Evolutionary conservation across 1,140 invertebrate genomes (phyloP), one percentile per base, ranked within the genome.

Genomic region (Condylostylus longicornis): DNA sequence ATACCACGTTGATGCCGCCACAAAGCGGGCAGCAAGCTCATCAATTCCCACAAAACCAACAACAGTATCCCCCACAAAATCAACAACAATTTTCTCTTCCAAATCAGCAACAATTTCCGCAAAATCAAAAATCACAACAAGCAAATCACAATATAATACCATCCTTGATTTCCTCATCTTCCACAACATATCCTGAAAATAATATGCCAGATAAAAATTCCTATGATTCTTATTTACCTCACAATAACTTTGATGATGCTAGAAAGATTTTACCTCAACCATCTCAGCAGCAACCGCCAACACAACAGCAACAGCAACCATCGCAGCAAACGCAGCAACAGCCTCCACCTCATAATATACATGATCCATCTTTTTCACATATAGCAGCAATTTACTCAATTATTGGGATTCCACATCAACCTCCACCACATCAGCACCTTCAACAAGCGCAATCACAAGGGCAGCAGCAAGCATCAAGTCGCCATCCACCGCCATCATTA

Each of bases 21-120:
- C 9, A 7, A 7, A 20, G 22, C 9, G 29, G 32, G 31, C 9
- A 14, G 19, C 12, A 32, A 12, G 29, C 15, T 27, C 23, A n/a
- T 2, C n/a, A n/a, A n/a, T n/a, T n/a, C n/a, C n/a, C n/a, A n/a
- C n/a, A 38, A 23, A 37, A 42, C 14, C 37, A 20, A n/a, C 42
- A 51, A 18, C 43, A 37, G 1, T 53, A 53, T 48, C 62, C 49
- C 13, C 46, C 45, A 4, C 37, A 53, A 5, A 60, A 47, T 49
- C 43, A 47, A 28, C 53, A 53, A 15, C 40, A 48, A 5, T 43
- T 50, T 33, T 27, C 37, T 5, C 45, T 51, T 43, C 53, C 53
- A 0, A 34, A 43, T 12, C 44, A 50, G 13, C 42, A 40, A 10
- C 30, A 32, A 18, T 25, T n/a, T 25, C n/a, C n/a, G 23, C n/a